These are phyloP conservation scores for Polypedilum pembai DNA, from an alignment of 1,140 invertebrate genomes.

Conservation along the genomic window DNA sequence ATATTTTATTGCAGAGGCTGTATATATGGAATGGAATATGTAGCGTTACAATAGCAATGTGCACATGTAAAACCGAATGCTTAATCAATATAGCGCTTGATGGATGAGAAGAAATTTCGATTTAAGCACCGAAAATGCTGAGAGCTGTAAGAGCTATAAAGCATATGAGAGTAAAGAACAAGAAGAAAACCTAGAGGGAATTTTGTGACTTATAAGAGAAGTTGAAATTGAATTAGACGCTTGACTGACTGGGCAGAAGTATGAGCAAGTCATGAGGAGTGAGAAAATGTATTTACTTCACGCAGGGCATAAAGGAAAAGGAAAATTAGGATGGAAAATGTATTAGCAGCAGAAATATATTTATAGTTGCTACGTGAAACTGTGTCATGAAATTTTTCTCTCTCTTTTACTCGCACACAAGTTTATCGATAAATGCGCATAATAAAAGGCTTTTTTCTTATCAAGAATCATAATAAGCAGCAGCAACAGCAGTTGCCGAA, in stretches of 20 bases:
- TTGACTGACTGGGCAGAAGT: neutral
- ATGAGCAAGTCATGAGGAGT: no score
- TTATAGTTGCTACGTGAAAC: slow-evolving; percentile 26
- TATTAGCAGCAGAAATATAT: slow-evolving; percentile 15
- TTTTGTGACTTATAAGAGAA: neutral
- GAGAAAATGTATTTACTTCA: neutral
- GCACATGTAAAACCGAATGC: no score
- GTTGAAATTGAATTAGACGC: neutral
- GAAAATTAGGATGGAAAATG: slow-evolving; percentile 4
- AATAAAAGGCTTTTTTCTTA: neutral
- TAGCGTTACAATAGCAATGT: no score
- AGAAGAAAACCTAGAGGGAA: no score
- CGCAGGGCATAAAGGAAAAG: slow-evolving; percentile 10
- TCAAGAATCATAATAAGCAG: slow-evolving; percentile 18
- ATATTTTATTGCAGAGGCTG: slow-evolving; percentile 7
- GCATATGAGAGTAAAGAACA: no score
- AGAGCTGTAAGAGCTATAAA: no score
- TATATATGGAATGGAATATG: neutral
- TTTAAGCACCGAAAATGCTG: no score
- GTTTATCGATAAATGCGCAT: slow-evolving; percentile 6
- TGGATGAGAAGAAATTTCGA: no score
- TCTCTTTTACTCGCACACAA: neutral
- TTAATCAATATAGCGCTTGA: no score
- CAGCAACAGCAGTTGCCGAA: neutral
- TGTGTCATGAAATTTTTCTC: neutral